These are phyloP conservation scores for Rutpela maculata DNA, from an alignment of 2,888 invertebrate genomes.

Conservation along the genomic window DNA sequence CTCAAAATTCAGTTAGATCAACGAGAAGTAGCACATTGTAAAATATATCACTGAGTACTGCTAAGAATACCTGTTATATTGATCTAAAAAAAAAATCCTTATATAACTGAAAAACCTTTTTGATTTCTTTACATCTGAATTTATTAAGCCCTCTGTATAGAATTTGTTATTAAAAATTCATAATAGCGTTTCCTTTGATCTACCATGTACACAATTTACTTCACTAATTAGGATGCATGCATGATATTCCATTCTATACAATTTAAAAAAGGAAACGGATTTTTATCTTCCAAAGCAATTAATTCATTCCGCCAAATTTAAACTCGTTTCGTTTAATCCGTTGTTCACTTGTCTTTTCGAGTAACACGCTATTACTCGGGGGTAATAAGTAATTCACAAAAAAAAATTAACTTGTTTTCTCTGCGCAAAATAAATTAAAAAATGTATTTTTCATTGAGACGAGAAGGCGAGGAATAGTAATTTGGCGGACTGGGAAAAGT, in stretches of 20 bases:
- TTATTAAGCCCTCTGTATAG: background rate
- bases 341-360: background rate
- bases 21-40: no score
- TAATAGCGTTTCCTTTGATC: background rate
- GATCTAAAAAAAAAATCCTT: no score
- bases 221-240: background rate
- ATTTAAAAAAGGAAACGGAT: background rate
- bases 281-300: slow-evolving; percentile 7
- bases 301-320: background rate
- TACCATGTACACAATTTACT: background rate
- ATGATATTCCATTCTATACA: background rate
- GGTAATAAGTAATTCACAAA: slow-evolving; percentile 48
- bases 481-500: background rate
- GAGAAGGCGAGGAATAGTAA: background rate
- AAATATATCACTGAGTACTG: no score
- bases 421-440: slow-evolving; percentile 41
- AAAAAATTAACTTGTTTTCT: slow-evolving; percentile 41
- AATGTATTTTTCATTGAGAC: slow-evolving; percentile 15
- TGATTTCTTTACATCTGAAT: background rate
- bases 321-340: slow-evolving; percentile 7
- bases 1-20: no score
- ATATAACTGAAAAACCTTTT: background rate
- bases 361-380: slow-evolving; percentile 38
- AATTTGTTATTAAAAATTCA: background rate
- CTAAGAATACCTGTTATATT: no score